These are phyloP conservation scores for Arenaria interpres DNA, from an alignment of 2,113 vertebrate species.

Conservation along the genomic window DNA sequence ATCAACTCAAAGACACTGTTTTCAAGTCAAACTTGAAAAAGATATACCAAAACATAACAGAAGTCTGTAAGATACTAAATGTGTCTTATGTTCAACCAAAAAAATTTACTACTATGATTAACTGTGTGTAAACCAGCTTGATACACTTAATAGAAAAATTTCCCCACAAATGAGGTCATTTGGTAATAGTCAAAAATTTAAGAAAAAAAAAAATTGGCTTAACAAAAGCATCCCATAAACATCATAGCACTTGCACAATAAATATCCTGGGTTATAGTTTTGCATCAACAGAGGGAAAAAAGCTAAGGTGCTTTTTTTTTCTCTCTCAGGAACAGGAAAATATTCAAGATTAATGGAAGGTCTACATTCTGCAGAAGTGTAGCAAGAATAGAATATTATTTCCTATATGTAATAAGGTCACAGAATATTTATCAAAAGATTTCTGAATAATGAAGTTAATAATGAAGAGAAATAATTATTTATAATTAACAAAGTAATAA, in stretches of 20 bases:
- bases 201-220: not conserved
- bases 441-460: constrained; percentile 9
- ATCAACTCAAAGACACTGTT: not conserved
- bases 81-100: not conserved
- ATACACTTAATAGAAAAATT: constrained; percentile 22
- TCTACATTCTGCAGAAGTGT: constrained; percentile 27
- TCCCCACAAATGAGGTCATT: constrained; percentile 12
- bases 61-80: not conserved
- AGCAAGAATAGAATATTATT: not conserved
- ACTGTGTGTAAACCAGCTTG: constrained; percentile 3
- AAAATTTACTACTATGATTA: not conserved
- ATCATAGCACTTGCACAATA: not conserved
- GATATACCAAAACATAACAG: not conserved
- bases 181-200: constrained; percentile 3
- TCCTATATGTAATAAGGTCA: not conserved
- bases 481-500: constrained; percentile 44
- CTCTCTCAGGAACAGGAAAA: not conserved
- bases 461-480: constrained; percentile 11
- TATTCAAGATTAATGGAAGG: not conserved
- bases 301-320: not conserved
- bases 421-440: constrained; percentile 40
- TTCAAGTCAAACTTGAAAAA: constrained; percentile 7
- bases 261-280: not conserved
- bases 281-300: not conserved
- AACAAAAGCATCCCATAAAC: not conserved